Conservation (phyloP, 1,140 invertebrate genomes). For the Heliconius melpomene region DNA sequence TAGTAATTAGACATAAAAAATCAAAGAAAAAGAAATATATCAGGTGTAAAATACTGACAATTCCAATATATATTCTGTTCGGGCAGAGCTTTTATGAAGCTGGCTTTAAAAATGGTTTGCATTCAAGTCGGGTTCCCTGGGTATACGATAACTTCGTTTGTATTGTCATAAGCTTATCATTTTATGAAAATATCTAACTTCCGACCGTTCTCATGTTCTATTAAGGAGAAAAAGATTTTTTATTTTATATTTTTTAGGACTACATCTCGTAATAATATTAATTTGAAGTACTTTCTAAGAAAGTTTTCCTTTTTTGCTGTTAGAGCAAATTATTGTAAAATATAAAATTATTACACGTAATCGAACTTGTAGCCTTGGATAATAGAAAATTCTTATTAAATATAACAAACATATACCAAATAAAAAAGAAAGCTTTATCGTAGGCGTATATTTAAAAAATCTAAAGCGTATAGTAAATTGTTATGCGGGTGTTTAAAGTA, state of each 20-base stretch:
- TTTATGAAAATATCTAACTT: slow-evolving; percentile 4
- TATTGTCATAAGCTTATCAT: slow-evolving; percentile 1
- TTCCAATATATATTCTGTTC: not conserved
- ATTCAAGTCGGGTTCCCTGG: not conserved
- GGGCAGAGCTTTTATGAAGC: not conserved
- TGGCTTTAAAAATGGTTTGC: not conserved
- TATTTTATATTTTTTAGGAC: not conserved
- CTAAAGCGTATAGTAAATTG: not conserved
- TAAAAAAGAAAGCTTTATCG: not conserved
- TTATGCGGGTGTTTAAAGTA: slow-evolving; percentile 5
- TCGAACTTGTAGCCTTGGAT: not conserved
- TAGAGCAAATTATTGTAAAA: no score
- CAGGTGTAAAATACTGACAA: not conserved
- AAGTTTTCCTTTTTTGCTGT: no score
- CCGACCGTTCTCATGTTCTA: not conserved
- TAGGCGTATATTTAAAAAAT: not conserved
- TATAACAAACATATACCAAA: not conserved
- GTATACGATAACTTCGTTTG: slow-evolving; percentile 1
- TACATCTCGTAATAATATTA: no score
- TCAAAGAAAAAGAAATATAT: not conserved
- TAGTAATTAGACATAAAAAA: not conserved
- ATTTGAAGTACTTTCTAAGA: no score
- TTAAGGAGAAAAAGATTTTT: not conserved
- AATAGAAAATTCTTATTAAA: not conserved
- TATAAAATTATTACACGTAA: not conserved